Conservation (phyloP, 2,797 vertebrate genomes). For the Odontamblyopus lacepedii region DNA sequence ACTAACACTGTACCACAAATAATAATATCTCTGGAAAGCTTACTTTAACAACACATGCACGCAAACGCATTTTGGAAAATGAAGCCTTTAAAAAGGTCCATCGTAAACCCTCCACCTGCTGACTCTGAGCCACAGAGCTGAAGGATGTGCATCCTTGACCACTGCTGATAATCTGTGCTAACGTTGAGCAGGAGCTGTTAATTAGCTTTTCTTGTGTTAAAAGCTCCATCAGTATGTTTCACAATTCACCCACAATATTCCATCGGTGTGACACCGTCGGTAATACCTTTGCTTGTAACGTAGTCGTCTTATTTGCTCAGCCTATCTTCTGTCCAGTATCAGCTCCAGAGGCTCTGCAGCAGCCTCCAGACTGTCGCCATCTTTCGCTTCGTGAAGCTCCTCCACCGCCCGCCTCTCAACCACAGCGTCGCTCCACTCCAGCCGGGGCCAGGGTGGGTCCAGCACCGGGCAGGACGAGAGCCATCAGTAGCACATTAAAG, state of each 20-base stretch:
- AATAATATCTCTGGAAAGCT: neutral
- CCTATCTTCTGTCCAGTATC: constrained; percentile 67
- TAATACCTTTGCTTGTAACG: constrained; percentile 58
- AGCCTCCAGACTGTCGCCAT: constrained; percentile 80
- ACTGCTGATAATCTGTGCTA: constrained; percentile 59
- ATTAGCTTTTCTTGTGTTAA: constrained; percentile 23
- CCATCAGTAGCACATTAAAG: neutral
- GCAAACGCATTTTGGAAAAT: neutral
- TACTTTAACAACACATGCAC: neutral
- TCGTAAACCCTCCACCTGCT: constrained; percentile 17
- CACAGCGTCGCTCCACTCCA: constrained; percentile 34
- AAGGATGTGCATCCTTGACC: constrained; percentile 21
- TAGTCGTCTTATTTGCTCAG: constrained; percentile 23
- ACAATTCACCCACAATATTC: constrained; percentile 15
- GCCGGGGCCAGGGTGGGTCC: constrained; percentile 40
- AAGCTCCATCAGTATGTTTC: constrained; percentile 14
- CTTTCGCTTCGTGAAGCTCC: constrained; percentile 68
- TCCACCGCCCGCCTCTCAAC: constrained; percentile 32
- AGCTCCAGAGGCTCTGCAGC: constrained; percentile 72
- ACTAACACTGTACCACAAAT: neutral
- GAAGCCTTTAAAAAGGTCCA: neutral
- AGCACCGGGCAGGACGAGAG: neutral
- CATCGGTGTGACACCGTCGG: neutral
- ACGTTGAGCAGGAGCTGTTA: constrained; percentile 30
- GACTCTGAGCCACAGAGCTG: constrained; percentile 30